Evolutionary conservation across 2,113 vertebrate genomes (phyloP).

Genomic region (Charadrius vociferus): DNA sequence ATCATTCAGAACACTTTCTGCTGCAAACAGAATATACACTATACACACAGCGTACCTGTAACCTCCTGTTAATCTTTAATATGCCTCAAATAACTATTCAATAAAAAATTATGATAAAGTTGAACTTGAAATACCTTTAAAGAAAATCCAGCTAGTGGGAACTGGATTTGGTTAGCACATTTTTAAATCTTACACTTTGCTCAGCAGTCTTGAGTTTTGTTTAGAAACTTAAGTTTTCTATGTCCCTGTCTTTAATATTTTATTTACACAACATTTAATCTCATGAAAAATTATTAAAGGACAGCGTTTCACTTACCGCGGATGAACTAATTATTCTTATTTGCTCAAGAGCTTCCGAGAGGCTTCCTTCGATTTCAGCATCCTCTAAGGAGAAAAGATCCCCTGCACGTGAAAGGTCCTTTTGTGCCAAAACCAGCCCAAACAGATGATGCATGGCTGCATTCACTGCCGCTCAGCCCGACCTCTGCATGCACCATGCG

Average conservation of each 20-base stretch:
- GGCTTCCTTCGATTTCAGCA: conserved; percentile 88
- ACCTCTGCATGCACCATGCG: neutral
- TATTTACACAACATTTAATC: neutral
- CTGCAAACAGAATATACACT: neutral
- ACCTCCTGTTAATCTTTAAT: neutral
- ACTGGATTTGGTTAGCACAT: neutral
- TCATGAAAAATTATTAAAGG: neutral
- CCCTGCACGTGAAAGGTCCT: conserved; percentile 92
- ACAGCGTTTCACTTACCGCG: conserved; percentile 75
- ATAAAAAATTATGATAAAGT: neutral
- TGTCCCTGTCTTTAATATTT: neutral
- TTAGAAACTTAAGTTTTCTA: neutral
- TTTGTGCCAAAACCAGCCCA: conserved; percentile 88
- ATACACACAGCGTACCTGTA: neutral
- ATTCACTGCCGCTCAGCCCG: neutral
- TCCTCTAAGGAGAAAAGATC: conserved; percentile 95
- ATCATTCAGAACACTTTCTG: neutral
- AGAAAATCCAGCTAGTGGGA: neutral
- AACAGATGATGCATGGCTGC: conserved; percentile 92
- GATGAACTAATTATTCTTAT: conserved; percentile 93
- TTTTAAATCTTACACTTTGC: neutral
- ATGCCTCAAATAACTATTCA: neutral
- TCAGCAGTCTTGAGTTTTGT: neutral
- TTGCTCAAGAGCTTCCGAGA: conserved; percentile 92
- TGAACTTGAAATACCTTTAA: neutral